phyloP scores from a whole-genome alignment of 2,797 vertebrate genomes.

The Myripristis jacobus region DNA sequence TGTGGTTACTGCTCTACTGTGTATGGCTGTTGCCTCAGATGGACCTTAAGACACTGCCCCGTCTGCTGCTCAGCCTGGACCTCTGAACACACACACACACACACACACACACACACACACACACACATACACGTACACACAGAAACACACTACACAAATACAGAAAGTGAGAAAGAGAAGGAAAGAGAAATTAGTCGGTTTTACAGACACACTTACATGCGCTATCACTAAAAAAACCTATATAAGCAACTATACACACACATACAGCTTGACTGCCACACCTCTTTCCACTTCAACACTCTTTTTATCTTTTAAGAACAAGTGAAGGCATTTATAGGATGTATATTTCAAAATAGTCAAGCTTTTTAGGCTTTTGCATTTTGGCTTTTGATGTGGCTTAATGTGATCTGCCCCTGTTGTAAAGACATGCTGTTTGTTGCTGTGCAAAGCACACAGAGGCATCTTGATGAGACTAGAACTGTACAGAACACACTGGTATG shows the following conservation, averaged over 20 bases:
- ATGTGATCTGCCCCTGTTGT: constrained; percentile 39
- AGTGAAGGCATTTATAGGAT: constrained; percentile 49
- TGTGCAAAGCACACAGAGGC: constrained; percentile 36
- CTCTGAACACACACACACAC: constrained; percentile 57
- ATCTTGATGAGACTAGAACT: constrained; percentile 31
- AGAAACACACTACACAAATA: constrained; percentile 12
- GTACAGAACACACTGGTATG: constrained; percentile 55
- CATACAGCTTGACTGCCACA: constrained; percentile 55
- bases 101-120: constrained; percentile 8
- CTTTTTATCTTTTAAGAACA: constrained; percentile 24
- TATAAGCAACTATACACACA: constrained; percentile 16
- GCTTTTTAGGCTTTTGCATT: constrained; percentile 38
- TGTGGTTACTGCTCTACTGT: constrained; percentile 95
- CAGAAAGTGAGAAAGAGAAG: neutral
- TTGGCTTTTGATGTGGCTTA: constrained; percentile 53
- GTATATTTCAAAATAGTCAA: constrained; percentile 39
- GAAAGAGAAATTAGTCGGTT: neutral
- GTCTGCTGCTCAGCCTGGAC: constrained; percentile 77
- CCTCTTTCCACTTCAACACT: constrained; percentile 2
- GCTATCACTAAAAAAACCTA: neutral
- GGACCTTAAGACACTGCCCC: constrained; percentile 82
- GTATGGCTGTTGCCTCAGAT: constrained; percentile 92
- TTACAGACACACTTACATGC: neutral
- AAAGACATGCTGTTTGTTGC: constrained; percentile 44
- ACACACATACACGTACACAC: constrained; percentile 5